Percentiles rank a stretch among this genome's conserved stretches.
phyloP scores from a whole-genome alignment of 2,888 invertebrate species.

The Gymnocheta viridis region DNA sequence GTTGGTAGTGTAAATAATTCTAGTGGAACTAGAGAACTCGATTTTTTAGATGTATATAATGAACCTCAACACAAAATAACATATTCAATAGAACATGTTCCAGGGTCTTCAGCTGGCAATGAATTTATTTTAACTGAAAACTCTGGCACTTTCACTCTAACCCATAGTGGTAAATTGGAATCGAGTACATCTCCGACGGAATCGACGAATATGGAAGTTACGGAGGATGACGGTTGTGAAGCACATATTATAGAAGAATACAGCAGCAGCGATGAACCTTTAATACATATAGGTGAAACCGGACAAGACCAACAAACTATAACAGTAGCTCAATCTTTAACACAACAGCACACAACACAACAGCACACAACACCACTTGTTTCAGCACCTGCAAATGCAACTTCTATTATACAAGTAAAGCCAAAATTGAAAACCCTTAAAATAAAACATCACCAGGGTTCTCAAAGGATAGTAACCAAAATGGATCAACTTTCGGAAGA shows the following conservation, averaged over 20 bases:
- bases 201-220: constrained; percentile 71
- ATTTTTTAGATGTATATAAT: constrained; percentile 80
- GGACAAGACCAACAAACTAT: constrained; percentile 38
- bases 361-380: constrained; percentile 6
- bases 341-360: constrained; percentile 28
- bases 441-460: constrained; percentile 45
- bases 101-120: constrained; percentile 76
- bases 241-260: constrained; percentile 77
- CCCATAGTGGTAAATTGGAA: constrained; percentile 77
- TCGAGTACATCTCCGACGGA: constrained; percentile 63
- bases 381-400: constrained; percentile 40
- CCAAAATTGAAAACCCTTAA: constrained; percentile 71
- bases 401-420: constrained; percentile 71
- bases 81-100: constrained; percentile 80
- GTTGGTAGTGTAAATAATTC: constrained; percentile 48
- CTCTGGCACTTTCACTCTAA: constrained; percentile 79
- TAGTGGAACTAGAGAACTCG: constrained; percentile 73
- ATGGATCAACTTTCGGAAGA: constrained; percentile 66
- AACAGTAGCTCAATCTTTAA: constrained; percentile 26
- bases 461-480: constrained; percentile 47
- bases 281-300: constrained; percentile 73
- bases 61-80: constrained; percentile 80
- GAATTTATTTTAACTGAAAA: constrained; percentile 81
- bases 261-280: constrained; percentile 72
- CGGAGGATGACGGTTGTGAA: constrained; percentile 74